Conservation (phyloP, 2,113 vertebrate genomes). For the Notiomystis cincta region DNA sequence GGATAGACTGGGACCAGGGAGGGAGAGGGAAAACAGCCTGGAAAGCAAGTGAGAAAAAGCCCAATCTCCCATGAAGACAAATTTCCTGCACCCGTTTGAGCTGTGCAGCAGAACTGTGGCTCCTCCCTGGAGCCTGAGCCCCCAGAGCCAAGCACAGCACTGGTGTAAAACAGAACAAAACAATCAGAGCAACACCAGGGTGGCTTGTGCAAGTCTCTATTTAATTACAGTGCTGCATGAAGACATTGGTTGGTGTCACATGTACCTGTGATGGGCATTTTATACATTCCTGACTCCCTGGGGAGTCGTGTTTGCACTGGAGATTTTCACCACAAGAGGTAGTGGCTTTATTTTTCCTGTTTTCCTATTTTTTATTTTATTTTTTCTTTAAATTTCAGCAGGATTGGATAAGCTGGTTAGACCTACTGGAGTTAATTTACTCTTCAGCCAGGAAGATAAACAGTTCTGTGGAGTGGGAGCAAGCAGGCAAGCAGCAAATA, state of each 20-base stretch:
- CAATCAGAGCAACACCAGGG: neutral
- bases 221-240: slow-evolving; percentile 46
- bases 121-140: neutral
- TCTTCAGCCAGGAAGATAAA: neutral
- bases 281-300: slow-evolving; percentile 24
- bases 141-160: neutral
- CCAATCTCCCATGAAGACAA: neutral
- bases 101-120: fast-evolving
- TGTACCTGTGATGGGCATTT: neutral
- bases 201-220: slow-evolving; percentile 32
- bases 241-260: slow-evolving; percentile 10
- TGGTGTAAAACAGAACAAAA: neutral
- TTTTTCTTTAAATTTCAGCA: neutral
- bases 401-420: slow-evolving; percentile 3
- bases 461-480: neutral
- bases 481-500: neutral
- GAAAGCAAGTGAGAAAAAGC: neutral
- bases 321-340: slow-evolving; percentile 6
- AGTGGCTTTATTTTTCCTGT: neutral
- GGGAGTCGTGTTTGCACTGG: neutral
- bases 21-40: neutral
- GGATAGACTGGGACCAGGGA: neutral
- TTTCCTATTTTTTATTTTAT: neutral
- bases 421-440: neutral
- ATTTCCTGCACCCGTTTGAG: fast-evolving